Conservation (phyloP, 1,140 invertebrate species). For the Drosophila lacteicornis region DNA sequence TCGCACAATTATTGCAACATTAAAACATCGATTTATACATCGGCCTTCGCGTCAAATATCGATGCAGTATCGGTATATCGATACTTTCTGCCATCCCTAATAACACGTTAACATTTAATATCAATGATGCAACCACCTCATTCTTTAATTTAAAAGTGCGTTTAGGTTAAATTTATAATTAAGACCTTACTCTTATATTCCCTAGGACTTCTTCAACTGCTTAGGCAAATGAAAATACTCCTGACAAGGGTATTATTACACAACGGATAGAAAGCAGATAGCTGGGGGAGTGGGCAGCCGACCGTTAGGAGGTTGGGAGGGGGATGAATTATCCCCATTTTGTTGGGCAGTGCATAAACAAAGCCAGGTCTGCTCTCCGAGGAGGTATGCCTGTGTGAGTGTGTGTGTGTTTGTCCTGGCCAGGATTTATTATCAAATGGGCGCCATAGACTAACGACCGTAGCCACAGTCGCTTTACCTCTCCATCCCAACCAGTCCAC, state of each 20-base stretch:
- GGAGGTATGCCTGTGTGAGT: slow-evolving; percentile 33
- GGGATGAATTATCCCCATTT: slow-evolving; percentile 35
- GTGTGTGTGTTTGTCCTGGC: slow-evolving; percentile 43
- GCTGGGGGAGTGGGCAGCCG: slow-evolving; percentile 1
- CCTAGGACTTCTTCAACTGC: not conserved
- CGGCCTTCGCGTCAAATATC: no score
- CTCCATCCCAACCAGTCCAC: not conserved
- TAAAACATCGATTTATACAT: no score
- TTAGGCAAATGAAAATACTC: not conserved
- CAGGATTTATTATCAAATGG: slow-evolving; percentile 81
- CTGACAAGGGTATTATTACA: slow-evolving; percentile 9
- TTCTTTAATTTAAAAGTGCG: not conserved
- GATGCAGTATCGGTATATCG: no score
- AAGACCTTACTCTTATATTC: not conserved
- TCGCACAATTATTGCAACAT: no score
- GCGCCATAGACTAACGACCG: slow-evolving; percentile 78
- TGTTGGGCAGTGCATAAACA: slow-evolving; percentile 74
- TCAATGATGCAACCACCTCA: no score
- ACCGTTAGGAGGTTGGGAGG: not conserved
- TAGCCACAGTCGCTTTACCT: slow-evolving; percentile 54
- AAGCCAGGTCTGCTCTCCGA: slow-evolving; percentile 41
- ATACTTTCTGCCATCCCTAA: no score
- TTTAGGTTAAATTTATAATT: no score
- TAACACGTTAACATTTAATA: no score
- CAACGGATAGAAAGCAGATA: slow-evolving; percentile 12